A percentile compares a stretch with the other conserved stretches of the same genome.
Evolutionary conservation across 2,797 vertebrate species (phyloP).

Genomic region (Rachycentron canadum): DNA sequence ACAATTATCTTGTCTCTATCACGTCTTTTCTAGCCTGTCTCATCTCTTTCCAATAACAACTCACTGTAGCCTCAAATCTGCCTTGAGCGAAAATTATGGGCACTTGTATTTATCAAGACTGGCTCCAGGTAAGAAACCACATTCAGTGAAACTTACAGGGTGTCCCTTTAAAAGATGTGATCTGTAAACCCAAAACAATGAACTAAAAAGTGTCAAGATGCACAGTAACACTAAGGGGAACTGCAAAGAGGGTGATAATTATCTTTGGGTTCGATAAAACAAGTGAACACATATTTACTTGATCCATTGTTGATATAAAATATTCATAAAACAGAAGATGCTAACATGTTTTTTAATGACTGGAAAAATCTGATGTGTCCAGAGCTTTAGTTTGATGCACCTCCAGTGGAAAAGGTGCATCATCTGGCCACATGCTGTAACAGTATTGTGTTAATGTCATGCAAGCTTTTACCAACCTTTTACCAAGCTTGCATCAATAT

Average conservation of each 20-base stretch:
- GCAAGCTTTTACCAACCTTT: not conserved
- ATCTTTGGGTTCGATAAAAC: not conserved
- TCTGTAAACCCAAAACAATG: not conserved
- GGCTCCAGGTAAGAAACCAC: too few species aligned
- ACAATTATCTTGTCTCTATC: too few species aligned
- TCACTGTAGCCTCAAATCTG: too few species aligned
- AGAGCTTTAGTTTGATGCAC: not conserved
- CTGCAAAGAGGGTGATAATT: not conserved
- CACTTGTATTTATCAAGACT: not conserved
- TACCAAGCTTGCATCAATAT: slow-evolving; percentile 6
- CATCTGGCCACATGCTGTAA: not conserved
- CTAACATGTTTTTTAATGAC: not conserved
- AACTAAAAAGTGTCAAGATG: not conserved
- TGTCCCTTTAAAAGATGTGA: not conserved
- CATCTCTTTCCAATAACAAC: not conserved
- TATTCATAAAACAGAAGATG: not conserved
- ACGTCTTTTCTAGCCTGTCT: too few species aligned
- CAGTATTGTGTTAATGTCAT: too few species aligned
- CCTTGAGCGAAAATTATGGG: not conserved
- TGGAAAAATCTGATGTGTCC: not conserved
- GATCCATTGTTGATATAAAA: not conserved
- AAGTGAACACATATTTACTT: not conserved
- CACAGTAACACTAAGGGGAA: not conserved
- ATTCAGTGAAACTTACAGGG: not conserved
- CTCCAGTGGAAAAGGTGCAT: not conserved